Evolutionary conservation across 2,113 vertebrate species (phyloP), one percentile per base, ranked within the genome.

Genomic region (Takifugu bimaculatus): DNA sequence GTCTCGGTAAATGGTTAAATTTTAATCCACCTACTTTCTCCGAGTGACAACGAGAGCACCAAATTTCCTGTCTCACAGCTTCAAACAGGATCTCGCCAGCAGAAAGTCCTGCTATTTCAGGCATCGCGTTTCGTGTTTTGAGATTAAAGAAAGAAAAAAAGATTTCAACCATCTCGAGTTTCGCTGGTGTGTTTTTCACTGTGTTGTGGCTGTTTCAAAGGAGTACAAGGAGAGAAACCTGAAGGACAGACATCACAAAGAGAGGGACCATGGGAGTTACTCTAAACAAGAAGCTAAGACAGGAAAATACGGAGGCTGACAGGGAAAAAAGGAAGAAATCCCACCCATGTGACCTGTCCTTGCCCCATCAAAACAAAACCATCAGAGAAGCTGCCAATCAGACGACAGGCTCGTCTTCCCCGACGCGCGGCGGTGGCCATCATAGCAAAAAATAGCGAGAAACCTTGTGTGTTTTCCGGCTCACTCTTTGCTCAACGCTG

Each of bases 371-470:
- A 85, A 82, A 85, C 83, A 85, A 86, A 83, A 76, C 84, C 83
- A 88, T 86, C 84, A 90, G 82, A 73, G 63, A 57, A 51, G 55
- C 72, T 75, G 84, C 70, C 83, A 82, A 80, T 90, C 88, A 88
- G 82, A 70, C 68, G 74, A 76, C 75, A 60, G 65, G 26, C 39
- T 56, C 50, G 63, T 52, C 61, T 49, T 39, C 63, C 44, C 50
- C 5, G 3, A 20, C 60, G 74, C 43, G 50, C 47, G n/a, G 39
- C 44, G 44, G 15, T 60, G 49, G 75, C 43, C 51, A 39, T 39
- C 35, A 4, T 39, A 39, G 35, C 35, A 39, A 39, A 39, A 39
- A 39, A 20, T 20, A 20, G 7, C 35, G 35, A 10, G 14, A 49
- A 3, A 15, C 7, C 44, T 64, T 39, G 14, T 50, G 35, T 39